These are phyloP conservation scores for Heliconius eleuchia DNA, from an alignment of 1,140 invertebrate species.

Conservation along the genomic window DNA sequence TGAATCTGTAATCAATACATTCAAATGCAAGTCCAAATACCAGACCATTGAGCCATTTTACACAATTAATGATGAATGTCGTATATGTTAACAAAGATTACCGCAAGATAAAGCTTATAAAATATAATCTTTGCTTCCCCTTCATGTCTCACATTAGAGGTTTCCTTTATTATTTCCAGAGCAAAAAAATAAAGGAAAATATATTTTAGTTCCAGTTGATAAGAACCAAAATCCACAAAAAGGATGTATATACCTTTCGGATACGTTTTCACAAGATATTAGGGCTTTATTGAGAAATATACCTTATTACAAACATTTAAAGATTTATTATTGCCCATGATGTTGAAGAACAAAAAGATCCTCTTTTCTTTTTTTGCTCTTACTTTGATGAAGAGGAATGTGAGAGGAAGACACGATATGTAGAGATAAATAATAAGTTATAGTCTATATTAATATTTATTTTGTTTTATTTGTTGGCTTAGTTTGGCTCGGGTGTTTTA, in stretches of 20 bases:
- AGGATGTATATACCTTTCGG: not conserved
- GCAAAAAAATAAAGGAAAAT: not conserved
- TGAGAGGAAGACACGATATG: not conserved
- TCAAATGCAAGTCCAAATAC: not conserved
- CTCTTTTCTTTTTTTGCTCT: slow-evolving; percentile 7
- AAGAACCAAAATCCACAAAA: not conserved
- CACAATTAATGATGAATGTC: not conserved
- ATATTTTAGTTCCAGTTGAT: not conserved
- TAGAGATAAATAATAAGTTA: not conserved
- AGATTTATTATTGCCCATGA: not conserved
- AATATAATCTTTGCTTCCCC: slow-evolving; percentile 2
- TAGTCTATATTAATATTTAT: no score
- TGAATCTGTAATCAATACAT: not conserved
- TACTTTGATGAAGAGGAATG: not conserved
- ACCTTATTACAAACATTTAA: not conserved
- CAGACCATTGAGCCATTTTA: not conserved
- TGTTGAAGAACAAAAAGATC: not conserved
- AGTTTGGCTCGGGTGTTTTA: no score
- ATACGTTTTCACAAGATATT: not conserved
- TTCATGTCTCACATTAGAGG: not conserved
- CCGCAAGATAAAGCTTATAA: slow-evolving; percentile 2
- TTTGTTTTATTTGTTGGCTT: no score
- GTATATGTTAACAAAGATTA: not conserved
- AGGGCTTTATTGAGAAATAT: not conserved
- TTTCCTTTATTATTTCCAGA: not conserved